Conservation (phyloP, 1,140 invertebrate genomes). For the Brevipalpus yothersi region DNA sequence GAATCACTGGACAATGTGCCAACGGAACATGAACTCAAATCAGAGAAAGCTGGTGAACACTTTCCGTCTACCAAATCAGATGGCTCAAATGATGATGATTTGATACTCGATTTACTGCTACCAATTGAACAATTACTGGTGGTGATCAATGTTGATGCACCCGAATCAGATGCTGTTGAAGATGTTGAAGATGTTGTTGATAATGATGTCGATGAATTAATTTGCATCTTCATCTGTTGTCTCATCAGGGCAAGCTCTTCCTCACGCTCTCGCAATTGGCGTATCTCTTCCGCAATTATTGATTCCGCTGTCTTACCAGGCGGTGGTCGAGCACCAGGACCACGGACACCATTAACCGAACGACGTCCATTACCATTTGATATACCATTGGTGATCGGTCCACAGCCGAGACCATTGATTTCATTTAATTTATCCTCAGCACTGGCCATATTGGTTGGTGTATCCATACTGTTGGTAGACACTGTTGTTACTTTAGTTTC, state of each 20-base stretch:
- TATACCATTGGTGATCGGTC: no score
- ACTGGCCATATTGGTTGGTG: no score
- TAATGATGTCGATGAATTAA: not conserved
- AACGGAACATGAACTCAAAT: not conserved
- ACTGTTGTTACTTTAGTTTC: no score
- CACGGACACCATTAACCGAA: no score
- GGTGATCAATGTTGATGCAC: not conserved
- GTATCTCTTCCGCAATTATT: constrained; percentile 24
- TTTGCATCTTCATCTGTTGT: not conserved
- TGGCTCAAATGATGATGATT: not conserved
- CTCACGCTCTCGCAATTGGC: constrained; percentile 23
- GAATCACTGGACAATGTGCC: not conserved
- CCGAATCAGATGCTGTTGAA: not conserved
- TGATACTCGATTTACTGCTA: not conserved
- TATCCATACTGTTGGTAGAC: no score
- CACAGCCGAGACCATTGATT: no score
- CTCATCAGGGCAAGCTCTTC: constrained; percentile 20
- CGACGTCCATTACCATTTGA: no score
- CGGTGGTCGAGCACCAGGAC: no score
- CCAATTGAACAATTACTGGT: not conserved
- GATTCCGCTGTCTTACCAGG: constrained; percentile 15
- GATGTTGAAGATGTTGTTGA: not conserved
- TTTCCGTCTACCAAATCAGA: not conserved
- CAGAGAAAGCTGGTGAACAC: not conserved
- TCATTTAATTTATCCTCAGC: no score